A percentile compares a stretch with the other conserved stretches of the same genome.
Evolutionary conservation across 2,888 invertebrate genomes (phyloP).

Genomic region (Pedicia rivosa): DNA sequence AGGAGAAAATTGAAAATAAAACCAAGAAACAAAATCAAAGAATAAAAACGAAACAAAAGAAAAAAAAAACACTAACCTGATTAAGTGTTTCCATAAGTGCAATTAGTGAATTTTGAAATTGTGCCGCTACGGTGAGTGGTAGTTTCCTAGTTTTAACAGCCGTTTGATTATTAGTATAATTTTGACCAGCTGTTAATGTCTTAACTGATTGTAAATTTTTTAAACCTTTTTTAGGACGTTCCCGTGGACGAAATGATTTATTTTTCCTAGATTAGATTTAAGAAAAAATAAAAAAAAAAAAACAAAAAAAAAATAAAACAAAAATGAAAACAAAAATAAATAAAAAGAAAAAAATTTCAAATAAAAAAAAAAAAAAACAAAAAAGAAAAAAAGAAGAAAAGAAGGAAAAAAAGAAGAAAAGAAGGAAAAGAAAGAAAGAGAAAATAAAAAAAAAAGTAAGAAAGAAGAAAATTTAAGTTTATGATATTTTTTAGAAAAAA

Average conservation of each 20-base stretch:
- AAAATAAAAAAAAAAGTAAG: too few relatives aligned
- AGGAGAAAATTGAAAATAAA: too few relatives aligned
- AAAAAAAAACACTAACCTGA: conserved; percentile 30
- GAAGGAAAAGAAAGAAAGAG: conserved; percentile 12
- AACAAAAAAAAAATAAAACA: conserved; percentile 12
- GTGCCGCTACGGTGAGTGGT: conserved; percentile 84
- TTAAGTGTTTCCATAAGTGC: conserved; percentile 87
- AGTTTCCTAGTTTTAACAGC: conserved; percentile 58
- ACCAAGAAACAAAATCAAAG: background rate
- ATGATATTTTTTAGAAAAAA: too few relatives aligned
- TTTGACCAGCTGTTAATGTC: conserved; percentile 51
- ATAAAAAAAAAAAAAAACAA: conserved; percentile 13
- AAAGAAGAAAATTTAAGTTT: too few relatives aligned
- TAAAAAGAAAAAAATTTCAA: conserved; percentile 31
- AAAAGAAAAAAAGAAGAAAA: conserved; percentile 7
- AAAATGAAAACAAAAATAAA: conserved; percentile 11
- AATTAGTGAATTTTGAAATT: conserved; percentile 85
- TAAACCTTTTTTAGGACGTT: conserved; percentile 70
- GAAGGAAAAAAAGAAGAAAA: conserved; percentile 31
- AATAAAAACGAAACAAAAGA: background rate
- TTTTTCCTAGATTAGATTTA: conserved; percentile 76
- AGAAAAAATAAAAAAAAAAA: conserved; percentile 9
- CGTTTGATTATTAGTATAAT: conserved; percentile 18
- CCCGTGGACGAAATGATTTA: conserved; percentile 79
- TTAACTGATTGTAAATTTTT: conserved; percentile 86